A percentile compares a stretch with the other conserved stretches of the same genome.
phyloP scores from a whole-genome alignment of 1,140 invertebrate species.

The Pachypsylla venusta region DNA sequence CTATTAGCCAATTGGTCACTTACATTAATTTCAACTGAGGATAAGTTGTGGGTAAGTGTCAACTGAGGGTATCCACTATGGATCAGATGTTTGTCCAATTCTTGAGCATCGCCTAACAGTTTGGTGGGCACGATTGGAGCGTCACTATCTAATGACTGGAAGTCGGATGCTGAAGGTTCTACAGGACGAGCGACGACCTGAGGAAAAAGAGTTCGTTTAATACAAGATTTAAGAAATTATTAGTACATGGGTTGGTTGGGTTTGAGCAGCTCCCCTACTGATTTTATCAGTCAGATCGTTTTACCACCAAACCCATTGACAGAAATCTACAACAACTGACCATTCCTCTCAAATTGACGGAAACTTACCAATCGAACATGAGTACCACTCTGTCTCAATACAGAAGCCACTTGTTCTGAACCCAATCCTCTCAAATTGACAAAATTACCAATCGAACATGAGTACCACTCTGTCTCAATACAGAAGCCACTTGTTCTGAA shows the following conservation, averaged over 20 bases:
- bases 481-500: conserved; percentile 83
- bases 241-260: no score
- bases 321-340: no score
- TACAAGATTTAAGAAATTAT: no score
- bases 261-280: no score
- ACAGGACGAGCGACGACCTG: conserved; percentile 66
- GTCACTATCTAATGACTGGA: conserved; percentile 49
- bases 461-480: conserved; percentile 71
- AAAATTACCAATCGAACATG: conserved; percentile 61
- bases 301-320: no score
- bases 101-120: conserved; percentile 67
- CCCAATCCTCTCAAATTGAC: conserved; percentile 82
- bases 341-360: no score
- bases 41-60: conserved; percentile 29
- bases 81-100: conserved; percentile 67
- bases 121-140: conserved; percentile 71
- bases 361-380: conserved; percentile 56
- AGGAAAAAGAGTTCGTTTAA: no score
- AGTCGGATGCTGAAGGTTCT: conserved; percentile 51
- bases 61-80: conserved; percentile 55
- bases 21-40: conserved; percentile 16
- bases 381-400: conserved; percentile 71
- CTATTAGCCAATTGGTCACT: no score
- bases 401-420: conserved; percentile 83
- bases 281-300: no score